phyloP scores from a whole-genome alignment of 1,140 invertebrate genomes.

The Paralvinella palmiformis region DNA sequence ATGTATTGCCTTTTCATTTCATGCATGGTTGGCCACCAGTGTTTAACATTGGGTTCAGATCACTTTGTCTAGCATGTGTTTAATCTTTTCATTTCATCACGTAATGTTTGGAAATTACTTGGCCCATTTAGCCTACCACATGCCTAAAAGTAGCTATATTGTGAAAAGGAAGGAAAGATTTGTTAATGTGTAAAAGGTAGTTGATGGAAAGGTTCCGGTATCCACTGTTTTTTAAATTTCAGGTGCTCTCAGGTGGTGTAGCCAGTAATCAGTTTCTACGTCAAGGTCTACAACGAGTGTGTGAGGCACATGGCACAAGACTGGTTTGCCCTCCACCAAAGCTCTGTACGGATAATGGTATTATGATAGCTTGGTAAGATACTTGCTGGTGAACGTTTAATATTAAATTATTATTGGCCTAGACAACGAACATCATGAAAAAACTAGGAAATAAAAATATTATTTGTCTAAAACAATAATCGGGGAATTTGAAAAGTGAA shows the following conservation, averaged over 20 bases:
- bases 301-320: conserved; percentile 60
- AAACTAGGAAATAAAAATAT: neutral
- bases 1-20: too few relatives aligned
- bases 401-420: too few relatives aligned
- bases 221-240: conserved; percentile 38
- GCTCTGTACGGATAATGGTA: conserved; percentile 93
- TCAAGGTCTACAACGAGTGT: conserved; percentile 62
- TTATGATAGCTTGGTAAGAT: conserved; percentile 93
- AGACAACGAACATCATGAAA: too few relatives aligned
- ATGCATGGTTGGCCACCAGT: too few relatives aligned
- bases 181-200: neutral
- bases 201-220: neutral
- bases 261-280: conserved; percentile 85
- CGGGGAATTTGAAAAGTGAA: neutral
- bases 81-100: too few relatives aligned
- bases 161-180: neutral
- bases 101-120: too few relatives aligned
- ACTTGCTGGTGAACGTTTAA: conserved; percentile 17
- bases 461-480: neutral
- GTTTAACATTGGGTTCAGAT: too few relatives aligned
- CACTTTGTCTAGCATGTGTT: too few relatives aligned
- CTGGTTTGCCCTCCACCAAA: conserved; percentile 71
- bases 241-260: conserved; percentile 89
- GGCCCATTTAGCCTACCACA: too few relatives aligned
- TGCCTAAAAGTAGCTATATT: too few relatives aligned